Evolutionary conservation across 2,888 invertebrate genomes (phyloP).

Genomic region (Synergus laeviventris): DNA sequence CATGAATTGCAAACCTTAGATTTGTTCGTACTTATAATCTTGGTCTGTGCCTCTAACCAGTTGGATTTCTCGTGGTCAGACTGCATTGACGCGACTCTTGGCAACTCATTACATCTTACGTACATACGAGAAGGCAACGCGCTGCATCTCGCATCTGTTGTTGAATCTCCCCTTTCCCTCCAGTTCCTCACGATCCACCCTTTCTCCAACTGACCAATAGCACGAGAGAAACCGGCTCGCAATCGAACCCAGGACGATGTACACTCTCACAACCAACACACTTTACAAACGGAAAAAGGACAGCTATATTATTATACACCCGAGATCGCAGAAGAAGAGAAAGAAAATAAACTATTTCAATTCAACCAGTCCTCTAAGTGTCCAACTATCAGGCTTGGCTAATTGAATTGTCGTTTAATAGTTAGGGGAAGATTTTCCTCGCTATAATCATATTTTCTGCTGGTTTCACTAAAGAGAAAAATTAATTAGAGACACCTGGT

Average conservation of each 20-base stretch:
- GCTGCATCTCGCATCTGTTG: conserved; percentile 68
- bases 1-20: background rate
- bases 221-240: conserved; percentile 54
- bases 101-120: conserved; percentile 63
- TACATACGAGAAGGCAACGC: conserved; percentile 56
- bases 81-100: conserved; percentile 51
- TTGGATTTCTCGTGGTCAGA: conserved; percentile 7
- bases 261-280: conserved; percentile 45
- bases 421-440: background rate
- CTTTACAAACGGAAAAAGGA: conserved; percentile 19
- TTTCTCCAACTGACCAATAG: conserved; percentile 74
- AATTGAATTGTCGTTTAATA: background rate
- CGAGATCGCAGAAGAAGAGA: conserved; percentile 37
- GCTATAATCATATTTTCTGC: background rate
- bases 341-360: conserved; percentile 55
- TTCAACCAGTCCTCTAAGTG: conserved; percentile 48
- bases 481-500: conserved; percentile 43
- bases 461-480: background rate
- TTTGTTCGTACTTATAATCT: background rate
- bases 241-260: conserved; percentile 49
- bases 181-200: conserved; percentile 47
- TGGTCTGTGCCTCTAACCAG: background rate
- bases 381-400: background rate
- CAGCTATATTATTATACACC: no score
- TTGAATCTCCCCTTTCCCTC: conserved; percentile 47